phyloP scores from a whole-genome alignment of 2,797 vertebrate species.

The Choloepus didactylus region DNA sequence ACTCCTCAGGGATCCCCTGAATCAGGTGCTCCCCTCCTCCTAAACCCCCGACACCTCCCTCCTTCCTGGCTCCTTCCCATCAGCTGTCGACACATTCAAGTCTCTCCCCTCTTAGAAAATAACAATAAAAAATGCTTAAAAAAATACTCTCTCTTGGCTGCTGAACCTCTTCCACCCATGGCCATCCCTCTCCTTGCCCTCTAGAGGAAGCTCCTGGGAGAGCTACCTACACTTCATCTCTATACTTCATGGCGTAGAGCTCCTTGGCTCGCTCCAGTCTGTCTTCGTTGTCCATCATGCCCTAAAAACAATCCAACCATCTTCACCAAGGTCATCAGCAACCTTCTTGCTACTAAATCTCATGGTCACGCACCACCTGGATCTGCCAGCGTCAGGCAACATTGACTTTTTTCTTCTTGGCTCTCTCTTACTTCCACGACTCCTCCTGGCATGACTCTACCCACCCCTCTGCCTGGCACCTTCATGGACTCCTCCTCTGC shows the following conservation, averaged over 20 bases:
- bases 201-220: not conserved
- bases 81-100: not conserved
- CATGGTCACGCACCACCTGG: not conserved
- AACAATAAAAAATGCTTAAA: conserved; percentile 16
- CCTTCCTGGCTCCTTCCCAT: not conserved
- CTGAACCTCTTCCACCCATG: rapidly evolving
- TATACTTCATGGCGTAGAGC: no score
- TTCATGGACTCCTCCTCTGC: not conserved
- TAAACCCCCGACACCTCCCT: not conserved
- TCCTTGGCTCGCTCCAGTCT: not conserved
- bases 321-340: not conserved
- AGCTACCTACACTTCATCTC: not conserved
- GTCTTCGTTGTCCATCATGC: not conserved
- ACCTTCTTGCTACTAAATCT: not conserved
- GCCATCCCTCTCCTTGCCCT: not conserved
- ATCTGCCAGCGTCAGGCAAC: not conserved
- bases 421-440: not conserved
- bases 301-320: not conserved
- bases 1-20: not conserved
- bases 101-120: not conserved
- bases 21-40: not conserved
- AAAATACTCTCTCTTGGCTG: not conserved
- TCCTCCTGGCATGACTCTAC: not conserved
- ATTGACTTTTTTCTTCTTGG: not conserved
- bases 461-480: not conserved